Evolutionary conservation across 2,888 invertebrate species (phyloP), one percentile per base, ranked within the genome.

Genomic region (Drosophila kuntzei): DNA sequence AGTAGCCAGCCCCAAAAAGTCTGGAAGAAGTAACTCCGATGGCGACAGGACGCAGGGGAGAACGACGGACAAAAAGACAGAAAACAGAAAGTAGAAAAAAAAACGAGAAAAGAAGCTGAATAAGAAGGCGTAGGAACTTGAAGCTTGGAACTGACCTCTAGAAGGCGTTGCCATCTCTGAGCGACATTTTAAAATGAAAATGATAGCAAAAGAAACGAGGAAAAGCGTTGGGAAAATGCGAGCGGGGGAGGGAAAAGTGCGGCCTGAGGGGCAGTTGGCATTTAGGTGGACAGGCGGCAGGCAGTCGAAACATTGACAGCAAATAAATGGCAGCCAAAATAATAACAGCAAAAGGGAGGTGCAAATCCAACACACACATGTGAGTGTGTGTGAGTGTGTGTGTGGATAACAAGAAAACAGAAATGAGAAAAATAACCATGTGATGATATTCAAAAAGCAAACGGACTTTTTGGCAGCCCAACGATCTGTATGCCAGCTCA

Each of bases 321-420:
- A 88, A 90, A 90, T 89, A 88, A 88, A 90, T 88, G 86, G 83
- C 74, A 90, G 80, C 82, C 87, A 87, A 89, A 90, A 90, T 88
- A 87, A 88, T 89, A 89, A 90, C 90, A 90, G 79, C 89, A 79
- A 90, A 90, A 80, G 74, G 85, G 89, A 83, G 83, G 84, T 77
- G 66, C 61, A 71, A 47, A 34, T 8, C 36, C 41, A 4, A 25
- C 57, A 39, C 58, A 58, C 51, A 50, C 46, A 49, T 51, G 49
- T 34, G 53, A 43, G 60, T 34, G 47, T 59, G 43, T 58, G 20
- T 59, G 39, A 18, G 18, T 47, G n/a, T 46, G 34, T 47, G 12
- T 39, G n/a, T 14, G 14, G 25, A 32, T 16, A 43, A 36, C 32
- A 41, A 53, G n/a, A 8, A 43, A 22, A 11, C 9, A 9, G 8